Evolutionary conservation across 2,888 invertebrate species (phyloP).

Genomic region (Carpatolechia fugitivella): DNA sequence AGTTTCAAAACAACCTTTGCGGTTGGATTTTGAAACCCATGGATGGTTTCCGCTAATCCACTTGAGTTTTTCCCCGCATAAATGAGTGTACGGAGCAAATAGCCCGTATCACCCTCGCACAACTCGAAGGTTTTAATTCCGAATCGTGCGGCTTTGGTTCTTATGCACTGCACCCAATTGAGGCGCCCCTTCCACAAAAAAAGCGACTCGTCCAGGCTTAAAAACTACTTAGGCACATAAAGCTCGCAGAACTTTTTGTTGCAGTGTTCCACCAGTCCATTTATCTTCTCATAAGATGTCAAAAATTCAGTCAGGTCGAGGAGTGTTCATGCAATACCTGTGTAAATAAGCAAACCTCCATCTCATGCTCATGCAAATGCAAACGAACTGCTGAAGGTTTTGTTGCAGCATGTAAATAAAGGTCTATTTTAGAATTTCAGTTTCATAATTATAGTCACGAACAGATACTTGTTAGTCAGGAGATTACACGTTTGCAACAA

Average conservation of each 20-base stretch:
- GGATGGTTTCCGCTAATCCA: neutral
- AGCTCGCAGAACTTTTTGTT: slow-evolving; percentile 20
- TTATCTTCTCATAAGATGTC: no score
- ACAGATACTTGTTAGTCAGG: no score
- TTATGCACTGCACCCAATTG: slow-evolving; percentile 26
- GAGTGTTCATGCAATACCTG: no score
- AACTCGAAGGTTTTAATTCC: slow-evolving; percentile 26
- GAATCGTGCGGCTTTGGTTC: slow-evolving; percentile 25
- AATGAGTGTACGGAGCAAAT: slow-evolving; percentile 1
- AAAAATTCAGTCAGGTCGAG: no score
- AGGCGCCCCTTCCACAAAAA: no score
- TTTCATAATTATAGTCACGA: no score
- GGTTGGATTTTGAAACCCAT: slow-evolving; percentile 22
- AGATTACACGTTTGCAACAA: no score
- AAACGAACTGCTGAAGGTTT: no score
- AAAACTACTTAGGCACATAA: slow-evolving; percentile 12
- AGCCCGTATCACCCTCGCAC: slow-evolving; percentile 26
- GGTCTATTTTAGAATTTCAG: no score
- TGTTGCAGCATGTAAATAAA: no score
- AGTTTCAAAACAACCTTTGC: slow-evolving; percentile 22
- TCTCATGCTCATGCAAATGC: no score
- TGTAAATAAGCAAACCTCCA: no score
- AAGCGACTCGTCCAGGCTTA: slow-evolving; percentile 27
- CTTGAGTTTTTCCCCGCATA: neutral
- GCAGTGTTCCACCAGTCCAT: slow-evolving; percentile 22